Conservation (phyloP, 2,888 invertebrate genomes). For the Liposcelis brunnea region DNA sequence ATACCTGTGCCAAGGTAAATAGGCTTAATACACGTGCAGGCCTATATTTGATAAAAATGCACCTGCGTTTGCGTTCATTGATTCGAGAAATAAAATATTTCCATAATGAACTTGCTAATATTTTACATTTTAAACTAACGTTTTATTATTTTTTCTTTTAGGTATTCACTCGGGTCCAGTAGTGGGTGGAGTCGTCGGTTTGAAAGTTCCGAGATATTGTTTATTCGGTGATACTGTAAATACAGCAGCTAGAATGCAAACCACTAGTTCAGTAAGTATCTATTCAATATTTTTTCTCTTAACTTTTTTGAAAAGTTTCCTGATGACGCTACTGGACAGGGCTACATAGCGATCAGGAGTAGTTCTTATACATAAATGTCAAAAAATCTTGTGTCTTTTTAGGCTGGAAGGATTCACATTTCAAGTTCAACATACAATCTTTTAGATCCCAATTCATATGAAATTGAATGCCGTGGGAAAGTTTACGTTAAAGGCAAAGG, state of each 20-base stretch:
- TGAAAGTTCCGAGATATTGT: constrained; percentile 71
- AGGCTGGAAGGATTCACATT: constrained; percentile 2
- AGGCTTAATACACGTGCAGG: no score
- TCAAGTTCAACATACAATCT: neutral
- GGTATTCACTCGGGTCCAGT: constrained; percentile 77
- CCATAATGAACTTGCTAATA: no score
- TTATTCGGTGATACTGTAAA: constrained; percentile 85
- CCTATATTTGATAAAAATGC: no score
- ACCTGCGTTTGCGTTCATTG: no score
- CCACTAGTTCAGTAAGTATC: constrained; percentile 36
- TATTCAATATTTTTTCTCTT: constrained; percentile 5
- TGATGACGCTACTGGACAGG: neutral
- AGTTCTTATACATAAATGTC: constrained; percentile 18
- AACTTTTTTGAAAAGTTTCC: constrained; percentile 3
- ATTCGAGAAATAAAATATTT: no score
- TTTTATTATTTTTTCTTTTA: constrained; percentile 18
- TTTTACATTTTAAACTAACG: neutral
- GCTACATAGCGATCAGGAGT: no score
- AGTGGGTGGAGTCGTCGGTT: constrained; percentile 73
- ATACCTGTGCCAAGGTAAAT: no score
- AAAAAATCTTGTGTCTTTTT: no score
- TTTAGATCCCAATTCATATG: neutral
- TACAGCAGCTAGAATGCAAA: constrained; percentile 80
- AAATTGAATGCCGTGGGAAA: neutral
- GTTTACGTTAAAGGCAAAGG: constrained; percentile 55